Evolutionary conservation across 37 sponge, comb jelly and placozoan genomes (phyloP).

Genomic region (Corticium candelabrum): DNA sequence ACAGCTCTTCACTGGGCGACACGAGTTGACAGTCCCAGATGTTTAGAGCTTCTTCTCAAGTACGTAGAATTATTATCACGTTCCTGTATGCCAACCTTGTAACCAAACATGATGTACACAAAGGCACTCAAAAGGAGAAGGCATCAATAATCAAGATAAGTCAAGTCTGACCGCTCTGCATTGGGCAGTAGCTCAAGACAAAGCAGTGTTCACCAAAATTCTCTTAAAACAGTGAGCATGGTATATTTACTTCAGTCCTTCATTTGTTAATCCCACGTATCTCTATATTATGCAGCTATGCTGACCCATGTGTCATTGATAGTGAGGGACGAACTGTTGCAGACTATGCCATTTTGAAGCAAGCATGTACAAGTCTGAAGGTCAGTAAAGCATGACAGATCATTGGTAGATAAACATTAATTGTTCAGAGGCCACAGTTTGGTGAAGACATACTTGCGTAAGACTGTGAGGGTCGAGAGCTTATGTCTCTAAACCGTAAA

Average conservation of each 20-base stretch:
- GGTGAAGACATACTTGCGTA: not conserved
- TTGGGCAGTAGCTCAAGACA: not conserved
- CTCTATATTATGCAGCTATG: too few species aligned
- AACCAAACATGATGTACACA: not conserved
- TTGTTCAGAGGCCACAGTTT: not conserved
- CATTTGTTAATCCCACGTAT: too few species aligned
- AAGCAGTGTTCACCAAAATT: not conserved
- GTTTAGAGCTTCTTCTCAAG: not conserved
- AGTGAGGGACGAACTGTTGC: not conserved
- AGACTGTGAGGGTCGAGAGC: not conserved
- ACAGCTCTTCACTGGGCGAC: constrained; percentile 1
- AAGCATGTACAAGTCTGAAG: too few species aligned
- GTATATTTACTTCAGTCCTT: too few species aligned
- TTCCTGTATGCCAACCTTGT: not conserved
- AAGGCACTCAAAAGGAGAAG: not conserved
- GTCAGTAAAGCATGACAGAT: too few species aligned
- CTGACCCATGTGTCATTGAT: not conserved
- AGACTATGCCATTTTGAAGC: not conserved
- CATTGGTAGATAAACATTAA: too few species aligned
- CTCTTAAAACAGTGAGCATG: not conserved
- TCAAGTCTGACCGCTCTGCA: not conserved
- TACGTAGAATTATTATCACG: not conserved
- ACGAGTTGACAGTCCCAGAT: not conserved
- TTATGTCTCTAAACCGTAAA: too few species aligned
- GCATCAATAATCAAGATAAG: not conserved